phyloP scores from a whole-genome alignment of 2,888 invertebrate species.

The Ellobium chinense region DNA sequence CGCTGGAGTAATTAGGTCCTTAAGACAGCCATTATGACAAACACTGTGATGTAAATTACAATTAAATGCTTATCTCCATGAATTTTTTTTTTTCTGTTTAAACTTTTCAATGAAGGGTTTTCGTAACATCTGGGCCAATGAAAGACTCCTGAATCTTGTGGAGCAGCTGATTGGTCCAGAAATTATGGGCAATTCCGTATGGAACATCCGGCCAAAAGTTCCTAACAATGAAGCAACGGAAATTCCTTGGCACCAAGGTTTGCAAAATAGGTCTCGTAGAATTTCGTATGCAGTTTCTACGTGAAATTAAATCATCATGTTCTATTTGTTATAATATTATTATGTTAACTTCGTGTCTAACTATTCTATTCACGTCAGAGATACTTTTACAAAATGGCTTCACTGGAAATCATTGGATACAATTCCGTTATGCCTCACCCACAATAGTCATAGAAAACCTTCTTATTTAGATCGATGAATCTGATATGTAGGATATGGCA shows the following conservation, averaged over 20 bases:
- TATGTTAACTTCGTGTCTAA: not conserved
- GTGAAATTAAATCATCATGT: too few relatives aligned
- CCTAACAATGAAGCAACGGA: conserved; percentile 3
- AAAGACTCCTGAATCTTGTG: conserved; percentile 11
- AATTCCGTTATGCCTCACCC: too few relatives aligned
- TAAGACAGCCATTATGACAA: not conserved
- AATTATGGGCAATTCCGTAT: conserved; percentile 13
- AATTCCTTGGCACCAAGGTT: conserved; percentile 22
- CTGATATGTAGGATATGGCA: too few relatives aligned
- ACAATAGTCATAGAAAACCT: too few relatives aligned
- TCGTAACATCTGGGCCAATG: conserved; percentile 12
- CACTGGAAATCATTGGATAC: too few relatives aligned
- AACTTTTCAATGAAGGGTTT: conserved; percentile 57
- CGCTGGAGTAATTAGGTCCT: not conserved
- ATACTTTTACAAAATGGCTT: too few relatives aligned
- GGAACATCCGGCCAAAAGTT: conserved; percentile 26
- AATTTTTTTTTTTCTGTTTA: not conserved
- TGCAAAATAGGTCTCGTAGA: too few relatives aligned
- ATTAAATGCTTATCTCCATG: not conserved
- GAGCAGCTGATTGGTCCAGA: conserved; percentile 30
- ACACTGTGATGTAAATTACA: too few relatives aligned
- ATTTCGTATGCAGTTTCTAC: too few relatives aligned
- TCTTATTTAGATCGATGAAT: too few relatives aligned
- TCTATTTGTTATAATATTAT: not conserved
- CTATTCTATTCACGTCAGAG: too few relatives aligned